A percentile compares a stretch with the other conserved stretches of the same genome.
Evolutionary conservation across 2,888 invertebrate species (phyloP).

Genomic region (Aricia artaxerxes): DNA sequence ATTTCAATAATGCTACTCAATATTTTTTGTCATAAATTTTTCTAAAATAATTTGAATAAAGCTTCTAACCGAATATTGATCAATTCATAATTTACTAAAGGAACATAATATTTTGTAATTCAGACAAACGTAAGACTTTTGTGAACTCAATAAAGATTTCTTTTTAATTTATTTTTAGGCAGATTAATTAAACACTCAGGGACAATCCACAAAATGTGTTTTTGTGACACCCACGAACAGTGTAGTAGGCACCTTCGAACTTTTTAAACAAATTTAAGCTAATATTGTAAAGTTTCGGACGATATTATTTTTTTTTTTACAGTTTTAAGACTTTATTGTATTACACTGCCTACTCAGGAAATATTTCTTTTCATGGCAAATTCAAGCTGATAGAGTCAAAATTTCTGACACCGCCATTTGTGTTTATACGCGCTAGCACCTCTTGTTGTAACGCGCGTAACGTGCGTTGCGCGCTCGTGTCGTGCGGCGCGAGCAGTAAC

Average conservation of each 20-base stretch:
- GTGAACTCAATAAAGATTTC: background rate
- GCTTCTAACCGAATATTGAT: background rate
- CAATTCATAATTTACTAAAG: background rate
- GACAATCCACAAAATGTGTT: no score
- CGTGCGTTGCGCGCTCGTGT: slow-evolving; percentile 86
- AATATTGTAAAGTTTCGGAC: background rate
- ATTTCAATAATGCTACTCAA: background rate
- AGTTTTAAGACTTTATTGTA: no score
- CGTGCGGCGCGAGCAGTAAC: slow-evolving; percentile 85
- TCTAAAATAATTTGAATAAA: slow-evolving; percentile 20
- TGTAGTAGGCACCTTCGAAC: background rate
- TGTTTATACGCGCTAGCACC: slow-evolving; percentile 77
- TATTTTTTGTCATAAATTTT: background rate
- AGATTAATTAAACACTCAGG: background rate
- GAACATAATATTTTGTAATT: slow-evolving; percentile 18
- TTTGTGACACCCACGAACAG: no score
- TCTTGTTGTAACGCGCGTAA: slow-evolving; percentile 88
- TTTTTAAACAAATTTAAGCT: background rate
- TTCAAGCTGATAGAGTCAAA: slow-evolving; percentile 76
- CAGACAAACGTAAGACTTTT: background rate
- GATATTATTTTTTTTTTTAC: no score
- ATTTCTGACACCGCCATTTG: slow-evolving; percentile 60
- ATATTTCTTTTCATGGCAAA: slow-evolving; percentile 56
- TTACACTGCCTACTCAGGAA: background rate
- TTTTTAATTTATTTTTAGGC: background rate